Percentiles rank a stretch among this genome's conserved stretches.
phyloP scores from a whole-genome alignment of 2,113 vertebrate genomes.

The Phycodurus eques region DNA sequence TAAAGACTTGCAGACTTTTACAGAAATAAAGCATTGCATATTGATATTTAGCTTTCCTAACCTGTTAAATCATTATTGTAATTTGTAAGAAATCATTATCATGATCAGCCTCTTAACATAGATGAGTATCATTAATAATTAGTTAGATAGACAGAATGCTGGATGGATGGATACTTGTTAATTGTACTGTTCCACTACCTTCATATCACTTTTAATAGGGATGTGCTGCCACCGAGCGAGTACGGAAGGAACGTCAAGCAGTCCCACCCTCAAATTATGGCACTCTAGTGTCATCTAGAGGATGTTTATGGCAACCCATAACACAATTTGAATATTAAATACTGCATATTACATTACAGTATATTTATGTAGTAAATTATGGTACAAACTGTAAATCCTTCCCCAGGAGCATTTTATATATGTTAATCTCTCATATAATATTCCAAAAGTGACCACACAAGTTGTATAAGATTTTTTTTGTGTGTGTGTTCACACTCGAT shows the following conservation, averaged over 20 bases:
- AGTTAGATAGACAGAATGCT: no score
- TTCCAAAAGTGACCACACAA: not conserved
- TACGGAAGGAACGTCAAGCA: not conserved
- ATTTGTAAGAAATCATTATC: no score
- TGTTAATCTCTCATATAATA: not conserved
- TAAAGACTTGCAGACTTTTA: no score
- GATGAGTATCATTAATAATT: no score
- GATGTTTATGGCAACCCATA: not conserved
- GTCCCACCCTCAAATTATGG: not conserved
- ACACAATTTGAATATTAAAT: not conserved
- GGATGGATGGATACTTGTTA: not conserved
- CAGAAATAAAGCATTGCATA: no score
- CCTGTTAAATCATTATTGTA: no score
- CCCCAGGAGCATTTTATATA: not conserved
- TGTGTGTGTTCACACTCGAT: not conserved
- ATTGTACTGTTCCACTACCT: not conserved
- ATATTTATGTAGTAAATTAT: no score
- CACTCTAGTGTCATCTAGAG: conserved; percentile 35
- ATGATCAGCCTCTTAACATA: no score
- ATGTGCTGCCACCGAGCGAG: conserved; percentile 51
- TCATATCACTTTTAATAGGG: not conserved
- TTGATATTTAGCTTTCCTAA: no score
- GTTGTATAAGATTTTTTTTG: not conserved
- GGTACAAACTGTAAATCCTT: no score
- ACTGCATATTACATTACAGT: no score